Conservation (phyloP, 2,888 invertebrate genomes). For the Eupithecia inturbata region DNA sequence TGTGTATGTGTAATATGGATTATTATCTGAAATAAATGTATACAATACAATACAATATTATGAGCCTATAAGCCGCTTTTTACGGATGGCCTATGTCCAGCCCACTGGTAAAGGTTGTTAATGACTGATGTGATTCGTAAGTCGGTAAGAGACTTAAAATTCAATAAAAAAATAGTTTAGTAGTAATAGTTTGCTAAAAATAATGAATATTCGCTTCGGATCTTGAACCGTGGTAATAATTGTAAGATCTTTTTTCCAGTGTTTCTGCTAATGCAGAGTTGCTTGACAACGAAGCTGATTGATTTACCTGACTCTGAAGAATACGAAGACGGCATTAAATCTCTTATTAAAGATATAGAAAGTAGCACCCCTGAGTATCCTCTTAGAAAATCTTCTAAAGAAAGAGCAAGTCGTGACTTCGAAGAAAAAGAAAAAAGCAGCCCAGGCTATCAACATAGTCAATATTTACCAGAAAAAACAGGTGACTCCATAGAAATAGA, state of each 20-base stretch:
- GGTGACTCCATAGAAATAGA: background rate
- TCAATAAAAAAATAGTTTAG: too few species aligned
- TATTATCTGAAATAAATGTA: too few species aligned
- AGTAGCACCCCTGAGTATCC: background rate
- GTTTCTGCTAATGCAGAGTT: constrained; percentile 41
- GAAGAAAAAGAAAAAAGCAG: background rate
- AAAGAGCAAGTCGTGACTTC: background rate
- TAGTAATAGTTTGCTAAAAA: too few species aligned
- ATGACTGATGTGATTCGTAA: background rate
- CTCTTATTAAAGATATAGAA: constrained; percentile 2
- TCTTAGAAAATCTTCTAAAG: background rate
- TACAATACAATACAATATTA: too few species aligned
- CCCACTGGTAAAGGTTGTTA: background rate
- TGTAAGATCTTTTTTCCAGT: constrained; percentile 32
- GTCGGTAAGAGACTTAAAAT: background rate
- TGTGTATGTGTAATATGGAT: too few species aligned
- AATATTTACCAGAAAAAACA: background rate
- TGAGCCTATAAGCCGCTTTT: background rate
- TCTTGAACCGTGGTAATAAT: background rate
- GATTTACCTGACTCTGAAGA: constrained; percentile 44
- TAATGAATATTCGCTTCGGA: background rate
- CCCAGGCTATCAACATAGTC: too few species aligned
- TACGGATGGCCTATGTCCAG: background rate
- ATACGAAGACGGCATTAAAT: constrained; percentile 22
- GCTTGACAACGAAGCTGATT: constrained; percentile 49